Evolutionary conservation across 92 coral and sea anemone species (phyloP).

Genomic region (Scolanthus callimorphus): DNA sequence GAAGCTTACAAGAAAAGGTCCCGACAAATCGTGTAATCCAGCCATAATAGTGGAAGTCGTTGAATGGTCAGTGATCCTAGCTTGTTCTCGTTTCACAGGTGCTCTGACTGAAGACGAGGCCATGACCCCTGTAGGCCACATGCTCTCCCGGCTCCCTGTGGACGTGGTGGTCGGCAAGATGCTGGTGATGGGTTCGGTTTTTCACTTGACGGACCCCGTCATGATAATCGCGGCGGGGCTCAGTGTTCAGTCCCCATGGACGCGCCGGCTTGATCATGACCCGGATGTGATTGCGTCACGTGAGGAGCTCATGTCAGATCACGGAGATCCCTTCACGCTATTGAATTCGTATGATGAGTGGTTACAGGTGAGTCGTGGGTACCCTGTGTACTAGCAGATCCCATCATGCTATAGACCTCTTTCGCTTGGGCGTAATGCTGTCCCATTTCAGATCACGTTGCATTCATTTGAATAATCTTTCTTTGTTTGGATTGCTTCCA

Average conservation of each 20-base stretch:
- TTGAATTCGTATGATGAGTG: slow-evolving; percentile 96
- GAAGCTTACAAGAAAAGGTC: too few relatives aligned
- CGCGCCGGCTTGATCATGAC: slow-evolving; percentile 90
- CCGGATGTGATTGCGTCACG: slow-evolving; percentile 92
- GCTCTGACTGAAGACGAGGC: slow-evolving; percentile 75
- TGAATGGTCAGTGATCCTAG: too few relatives aligned
- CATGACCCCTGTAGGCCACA: slow-evolving; percentile 88
- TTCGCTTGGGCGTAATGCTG: too few relatives aligned
- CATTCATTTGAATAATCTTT: too few relatives aligned
- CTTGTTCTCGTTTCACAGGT: too few relatives aligned
- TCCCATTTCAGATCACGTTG: too few relatives aligned
- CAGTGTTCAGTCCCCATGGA: slow-evolving; percentile 99
- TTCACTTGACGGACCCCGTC: slow-evolving; percentile 95
- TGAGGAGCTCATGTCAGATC: slow-evolving; percentile 89
- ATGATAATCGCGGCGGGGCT: slow-evolving; percentile 94
- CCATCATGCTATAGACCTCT: too few relatives aligned
- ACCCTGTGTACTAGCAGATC: too few relatives aligned
- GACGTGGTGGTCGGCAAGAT: slow-evolving; percentile 98
- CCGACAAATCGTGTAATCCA: too few relatives aligned
- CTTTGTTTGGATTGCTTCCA: too few relatives aligned
- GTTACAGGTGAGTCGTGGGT: slow-evolving; percentile 56
- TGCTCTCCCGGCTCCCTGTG: slow-evolving; percentile 91
- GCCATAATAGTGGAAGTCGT: too few relatives aligned
- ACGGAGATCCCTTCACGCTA: slow-evolving; percentile 96
- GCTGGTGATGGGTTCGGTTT: slow-evolving; percentile 96